Percentiles rank a stretch among this genome's conserved stretches.
These are phyloP conservation scores for Halichoerus grypus DNA, from an alignment of 2,113 vertebrate genomes.

Conservation along the genomic window DNA sequence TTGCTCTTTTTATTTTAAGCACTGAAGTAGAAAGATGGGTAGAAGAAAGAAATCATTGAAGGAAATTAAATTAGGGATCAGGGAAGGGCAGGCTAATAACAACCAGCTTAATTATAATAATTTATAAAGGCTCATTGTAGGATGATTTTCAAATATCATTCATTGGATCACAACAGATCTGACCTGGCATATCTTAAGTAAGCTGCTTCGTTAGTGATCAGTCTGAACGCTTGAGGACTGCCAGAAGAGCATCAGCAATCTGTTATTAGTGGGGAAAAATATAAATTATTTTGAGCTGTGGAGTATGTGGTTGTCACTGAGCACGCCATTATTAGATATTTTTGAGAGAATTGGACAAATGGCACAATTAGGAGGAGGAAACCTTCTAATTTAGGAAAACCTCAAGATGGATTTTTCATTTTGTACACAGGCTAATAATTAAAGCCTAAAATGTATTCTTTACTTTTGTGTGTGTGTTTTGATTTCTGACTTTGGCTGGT, in stretches of 20 bases:
- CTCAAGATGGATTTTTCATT: constrained; percentile 77
- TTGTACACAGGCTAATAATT: constrained; percentile 74
- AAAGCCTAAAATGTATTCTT: constrained; percentile 73
- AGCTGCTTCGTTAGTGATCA: constrained; percentile 72
- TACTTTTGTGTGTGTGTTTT: constrained; percentile 57
- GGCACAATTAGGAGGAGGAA: constrained; percentile 79
- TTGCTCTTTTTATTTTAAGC: constrained; percentile 81
- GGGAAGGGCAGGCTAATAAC: constrained; percentile 82
- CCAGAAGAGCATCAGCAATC: constrained; percentile 47
- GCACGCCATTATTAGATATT: constrained; percentile 77
- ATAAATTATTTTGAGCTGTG: constrained; percentile 77
- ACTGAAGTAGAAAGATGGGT: constrained; percentile 75
- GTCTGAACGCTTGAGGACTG: constrained; percentile 56
- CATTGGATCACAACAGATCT: constrained; percentile 82
- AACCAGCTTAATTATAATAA: constrained; percentile 83
- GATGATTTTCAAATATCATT: constrained; percentile 81
- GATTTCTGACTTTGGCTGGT: constrained; percentile 46
- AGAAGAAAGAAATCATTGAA: constrained; percentile 80
- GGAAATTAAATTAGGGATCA: constrained; percentile 83
- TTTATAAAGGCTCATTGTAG: constrained; percentile 73
- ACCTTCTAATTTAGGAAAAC: constrained; percentile 75
- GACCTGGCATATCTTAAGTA: constrained; percentile 78
- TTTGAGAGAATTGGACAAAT: constrained; percentile 81
- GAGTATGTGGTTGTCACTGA: constrained; percentile 80
- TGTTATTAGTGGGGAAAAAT: constrained; percentile 67